A percentile compares a stretch with the other conserved stretches of the same genome.
phyloP scores from a whole-genome alignment of 1,140 invertebrate genomes.

The Meloidogyne hapla region DNA sequence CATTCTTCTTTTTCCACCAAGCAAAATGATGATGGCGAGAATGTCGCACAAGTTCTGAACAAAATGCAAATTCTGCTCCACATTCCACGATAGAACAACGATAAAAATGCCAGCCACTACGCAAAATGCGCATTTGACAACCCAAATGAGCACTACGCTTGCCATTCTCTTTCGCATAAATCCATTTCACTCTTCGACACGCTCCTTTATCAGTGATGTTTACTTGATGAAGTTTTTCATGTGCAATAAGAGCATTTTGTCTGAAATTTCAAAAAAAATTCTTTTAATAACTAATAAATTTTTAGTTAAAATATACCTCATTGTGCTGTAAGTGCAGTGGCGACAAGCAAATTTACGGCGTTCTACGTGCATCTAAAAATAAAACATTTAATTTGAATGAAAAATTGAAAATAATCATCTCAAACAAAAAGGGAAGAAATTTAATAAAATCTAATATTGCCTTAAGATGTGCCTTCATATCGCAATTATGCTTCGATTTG shows the following conservation, averaged over 20 bases:
- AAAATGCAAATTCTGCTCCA: slow-evolving; percentile 20
- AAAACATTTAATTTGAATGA: neutral
- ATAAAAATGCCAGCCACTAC: slow-evolving; percentile 18
- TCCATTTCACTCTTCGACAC: slow-evolving; percentile 19
- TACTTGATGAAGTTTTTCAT: slow-evolving; percentile 21
- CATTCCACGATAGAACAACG: slow-evolving; percentile 16
- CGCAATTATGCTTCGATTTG: slow-evolving; percentile 39
- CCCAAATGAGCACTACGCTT: slow-evolving; percentile 1
- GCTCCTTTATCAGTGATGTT: neutral
- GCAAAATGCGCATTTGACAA: neutral
- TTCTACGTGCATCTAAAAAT: slow-evolving; percentile 28
- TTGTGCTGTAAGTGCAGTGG: slow-evolving; percentile 34
- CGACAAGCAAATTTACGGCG: slow-evolving; percentile 28
- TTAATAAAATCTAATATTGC: slow-evolving; percentile 4
- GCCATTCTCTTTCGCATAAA: neutral
- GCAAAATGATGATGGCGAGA: slow-evolving; percentile 9
- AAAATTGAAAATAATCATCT: neutral
- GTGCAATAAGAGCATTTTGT: slow-evolving; percentile 20
- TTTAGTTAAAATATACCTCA: slow-evolving; percentile 10
- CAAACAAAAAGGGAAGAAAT: neutral
- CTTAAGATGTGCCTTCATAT: slow-evolving; percentile 47
- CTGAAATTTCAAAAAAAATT: neutral
- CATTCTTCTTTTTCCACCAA: neutral
- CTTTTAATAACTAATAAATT: neutral
- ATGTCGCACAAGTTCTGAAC: slow-evolving; percentile 16